These are phyloP conservation scores for Coelogynopora nodosa DNA, from an alignment of 2,888 invertebrate species.

Conservation along the genomic window DNA sequence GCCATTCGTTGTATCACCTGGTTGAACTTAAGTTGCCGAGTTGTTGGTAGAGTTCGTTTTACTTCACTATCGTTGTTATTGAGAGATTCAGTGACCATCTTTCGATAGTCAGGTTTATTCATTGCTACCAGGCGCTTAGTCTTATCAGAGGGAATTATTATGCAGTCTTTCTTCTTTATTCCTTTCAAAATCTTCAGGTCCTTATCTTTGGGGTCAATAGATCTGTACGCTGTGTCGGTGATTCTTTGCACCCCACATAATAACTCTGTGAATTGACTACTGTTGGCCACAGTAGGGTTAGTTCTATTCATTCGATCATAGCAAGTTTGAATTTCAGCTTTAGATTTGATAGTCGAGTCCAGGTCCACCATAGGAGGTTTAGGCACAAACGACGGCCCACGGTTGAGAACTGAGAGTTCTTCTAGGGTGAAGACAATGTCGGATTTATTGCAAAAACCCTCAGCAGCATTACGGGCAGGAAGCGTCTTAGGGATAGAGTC, in stretches of 20 bases:
- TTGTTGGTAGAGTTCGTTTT: slow-evolving; percentile 16
- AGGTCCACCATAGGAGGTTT: not conserved
- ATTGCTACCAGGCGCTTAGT: slow-evolving; percentile 24
- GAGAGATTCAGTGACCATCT: slow-evolving; percentile 32
- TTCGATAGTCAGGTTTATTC: slow-evolving; percentile 7
- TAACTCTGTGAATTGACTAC: not conserved
- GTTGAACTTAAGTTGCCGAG: slow-evolving; percentile 14
- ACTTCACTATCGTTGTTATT: not conserved
- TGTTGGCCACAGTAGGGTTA: not conserved
- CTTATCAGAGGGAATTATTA: slow-evolving; percentile 31
- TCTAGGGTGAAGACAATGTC: too few relatives aligned
- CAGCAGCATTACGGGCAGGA: too few relatives aligned
- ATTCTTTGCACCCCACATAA: not conserved
- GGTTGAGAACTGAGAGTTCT: too few relatives aligned
- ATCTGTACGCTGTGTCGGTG: not conserved
- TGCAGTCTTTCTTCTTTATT: slow-evolving; percentile 22
- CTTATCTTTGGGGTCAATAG: not conserved
- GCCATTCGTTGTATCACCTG: slow-evolving; percentile 15
- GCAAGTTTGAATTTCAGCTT: not conserved
- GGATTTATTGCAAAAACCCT: too few relatives aligned
- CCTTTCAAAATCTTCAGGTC: slow-evolving; percentile 3
- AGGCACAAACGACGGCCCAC: not conserved
- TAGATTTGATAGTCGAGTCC: not conserved
- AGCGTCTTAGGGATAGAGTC: too few relatives aligned
- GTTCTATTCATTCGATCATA: not conserved